Conservation (phyloP, 2,113 vertebrate genomes). For the Salvelinus fontinalis region DNA sequence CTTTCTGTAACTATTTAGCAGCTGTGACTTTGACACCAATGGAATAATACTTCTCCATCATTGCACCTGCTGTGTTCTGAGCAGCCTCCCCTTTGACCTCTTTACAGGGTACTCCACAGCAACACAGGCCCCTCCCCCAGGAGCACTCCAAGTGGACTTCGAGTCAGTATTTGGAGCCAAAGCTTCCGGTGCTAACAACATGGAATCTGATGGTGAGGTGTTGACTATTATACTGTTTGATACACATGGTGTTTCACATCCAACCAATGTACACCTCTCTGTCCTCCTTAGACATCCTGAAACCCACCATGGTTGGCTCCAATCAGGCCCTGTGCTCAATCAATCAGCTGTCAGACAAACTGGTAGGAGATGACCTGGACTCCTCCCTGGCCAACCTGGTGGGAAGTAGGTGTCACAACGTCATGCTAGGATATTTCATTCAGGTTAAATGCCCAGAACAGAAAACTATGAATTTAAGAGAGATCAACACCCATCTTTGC, state of each 20-base stretch:
- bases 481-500: neutral
- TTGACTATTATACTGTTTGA: neutral
- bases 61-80: neutral
- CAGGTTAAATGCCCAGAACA: neutral
- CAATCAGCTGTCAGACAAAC: conserved; percentile 83
- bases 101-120: conserved; percentile 82
- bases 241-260: neutral
- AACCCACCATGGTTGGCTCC: conserved; percentile 90
- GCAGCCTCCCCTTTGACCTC: conserved; percentile 8
- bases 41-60: neutral
- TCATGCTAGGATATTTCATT: neutral
- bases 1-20: neutral
- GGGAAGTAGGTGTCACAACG: conserved; percentile 85
- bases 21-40: neutral
- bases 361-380: conserved; percentile 96
- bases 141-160: conserved; percentile 96
- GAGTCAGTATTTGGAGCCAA: conserved; percentile 98
- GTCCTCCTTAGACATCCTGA: conserved; percentile 82
- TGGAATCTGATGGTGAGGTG: conserved; percentile 87
- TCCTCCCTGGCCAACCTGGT: conserved; percentile 97
- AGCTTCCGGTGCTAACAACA: conserved; percentile 77
- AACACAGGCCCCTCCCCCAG: conserved; percentile 84
- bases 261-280: neutral
- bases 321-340: conserved; percentile 82
- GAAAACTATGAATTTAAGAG: neutral